Percentiles rank a stretch among this genome's conserved stretches.
Evolutionary conservation across 2,797 vertebrate genomes (phyloP).

Genomic region (Heliangelus exortis): DNA sequence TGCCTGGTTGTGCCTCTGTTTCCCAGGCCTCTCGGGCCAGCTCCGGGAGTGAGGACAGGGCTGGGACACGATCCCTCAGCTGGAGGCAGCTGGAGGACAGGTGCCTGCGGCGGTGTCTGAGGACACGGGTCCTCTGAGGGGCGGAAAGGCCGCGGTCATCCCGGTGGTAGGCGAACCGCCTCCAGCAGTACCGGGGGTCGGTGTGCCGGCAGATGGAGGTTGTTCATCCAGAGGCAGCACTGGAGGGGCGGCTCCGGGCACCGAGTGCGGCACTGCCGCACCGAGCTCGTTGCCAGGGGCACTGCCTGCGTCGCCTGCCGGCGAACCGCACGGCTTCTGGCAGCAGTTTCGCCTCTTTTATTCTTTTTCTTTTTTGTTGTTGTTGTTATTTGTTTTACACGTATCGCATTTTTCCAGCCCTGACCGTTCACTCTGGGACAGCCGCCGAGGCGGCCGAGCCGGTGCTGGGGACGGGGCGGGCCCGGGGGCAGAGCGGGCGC

Average conservation of each 20-base stretch:
- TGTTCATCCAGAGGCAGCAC: not conserved
- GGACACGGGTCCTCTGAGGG: not conserved
- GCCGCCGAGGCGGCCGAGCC: not conserved
- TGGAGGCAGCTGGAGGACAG: fast-evolving
- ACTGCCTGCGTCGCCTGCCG: not conserved
- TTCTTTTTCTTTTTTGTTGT: too few species aligned
- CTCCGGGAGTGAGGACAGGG: too few species aligned
- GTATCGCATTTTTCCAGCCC: not conserved
- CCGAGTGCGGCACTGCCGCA: not conserved
- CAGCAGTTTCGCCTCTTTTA: not conserved
- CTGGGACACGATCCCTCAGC: fast-evolving
- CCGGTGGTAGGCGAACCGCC: too few species aligned
- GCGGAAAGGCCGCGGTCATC: fast-evolving
- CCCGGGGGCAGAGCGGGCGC: not conserved
- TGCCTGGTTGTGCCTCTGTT: too few species aligned
- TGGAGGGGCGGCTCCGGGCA: not conserved
- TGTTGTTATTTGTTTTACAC: too few species aligned
- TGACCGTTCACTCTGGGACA: not conserved
- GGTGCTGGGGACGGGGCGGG: too few species aligned
- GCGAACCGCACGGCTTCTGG: not conserved
- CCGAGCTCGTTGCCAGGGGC: not conserved
- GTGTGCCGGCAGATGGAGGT: not conserved
- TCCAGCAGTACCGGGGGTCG: too few species aligned
- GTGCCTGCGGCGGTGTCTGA: fast-evolving
- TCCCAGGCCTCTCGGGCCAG: not conserved